Evolutionary conservation across 2,113 vertebrate species (phyloP).

Genomic region (Hemiscyllium ocellatum): DNA sequence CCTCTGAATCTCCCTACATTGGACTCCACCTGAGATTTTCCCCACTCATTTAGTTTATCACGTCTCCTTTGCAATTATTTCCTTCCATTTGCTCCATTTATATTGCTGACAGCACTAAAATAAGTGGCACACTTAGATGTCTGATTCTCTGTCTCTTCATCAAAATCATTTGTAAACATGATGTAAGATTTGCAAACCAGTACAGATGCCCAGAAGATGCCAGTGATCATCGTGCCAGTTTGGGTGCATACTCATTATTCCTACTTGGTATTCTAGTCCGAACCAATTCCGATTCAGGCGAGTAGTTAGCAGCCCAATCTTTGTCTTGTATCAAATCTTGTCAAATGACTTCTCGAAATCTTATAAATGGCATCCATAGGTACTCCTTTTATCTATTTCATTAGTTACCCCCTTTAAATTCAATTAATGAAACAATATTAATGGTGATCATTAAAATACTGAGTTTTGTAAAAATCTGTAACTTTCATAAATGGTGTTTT

Average conservation of each 20-base stretch:
- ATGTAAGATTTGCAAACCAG: neutral
- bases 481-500: too few species aligned
- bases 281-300: neutral
- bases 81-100: neutral
- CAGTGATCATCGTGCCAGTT: neutral
- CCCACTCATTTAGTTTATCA: neutral
- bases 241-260: neutral
- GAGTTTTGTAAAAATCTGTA: neutral
- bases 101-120: neutral
- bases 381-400: neutral
- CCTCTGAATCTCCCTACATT: neutral
- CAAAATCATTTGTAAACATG: neutral
- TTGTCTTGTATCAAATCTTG: neutral
- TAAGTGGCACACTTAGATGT: neutral
- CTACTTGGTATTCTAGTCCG: neutral
- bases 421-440: neutral
- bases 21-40: neutral
- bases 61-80: neutral
- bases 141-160: neutral
- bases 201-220: neutral
- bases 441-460: neutral
- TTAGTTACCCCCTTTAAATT: neutral
- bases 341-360: neutral
- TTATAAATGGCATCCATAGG: neutral
- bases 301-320: neutral